Conservation (phyloP, 2,888 invertebrate species). For the Drosophila niveifrons region DNA sequence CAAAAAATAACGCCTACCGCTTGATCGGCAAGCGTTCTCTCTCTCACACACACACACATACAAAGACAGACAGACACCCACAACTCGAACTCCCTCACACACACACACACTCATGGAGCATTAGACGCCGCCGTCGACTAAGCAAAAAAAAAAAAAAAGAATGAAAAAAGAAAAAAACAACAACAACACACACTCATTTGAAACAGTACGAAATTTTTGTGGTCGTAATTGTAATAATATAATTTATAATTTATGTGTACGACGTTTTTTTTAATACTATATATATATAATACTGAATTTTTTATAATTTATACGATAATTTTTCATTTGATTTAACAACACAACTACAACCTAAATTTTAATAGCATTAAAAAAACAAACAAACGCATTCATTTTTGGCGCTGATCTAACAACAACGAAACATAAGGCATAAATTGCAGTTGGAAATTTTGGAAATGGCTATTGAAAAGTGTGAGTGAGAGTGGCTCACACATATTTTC, state of each 20-base stretch:
- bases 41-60: conserved; percentile 22
- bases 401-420: conserved; percentile 15
- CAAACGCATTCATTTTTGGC: conserved; percentile 38
- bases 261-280: conserved; percentile 72
- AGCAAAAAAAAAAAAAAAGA: conserved; percentile 41
- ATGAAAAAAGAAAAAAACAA: conserved; percentile 42
- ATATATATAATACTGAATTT: conserved; percentile 74
- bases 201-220: conserved; percentile 67
- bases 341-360: conserved; percentile 45
- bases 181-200: conserved; percentile 65
- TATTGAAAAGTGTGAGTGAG: not conserved
- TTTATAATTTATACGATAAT: conserved; percentile 76
- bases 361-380: conserved; percentile 38
- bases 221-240: conserved; percentile 80
- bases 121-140: conserved; percentile 26
- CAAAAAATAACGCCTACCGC: conserved; percentile 4
- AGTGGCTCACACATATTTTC: conserved; percentile 25
- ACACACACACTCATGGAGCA: conserved; percentile 31
- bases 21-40: conserved; percentile 35
- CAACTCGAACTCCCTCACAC: conserved; percentile 1
- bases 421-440: conserved; percentile 21
- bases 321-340: conserved; percentile 71
- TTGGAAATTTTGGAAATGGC: not conserved
- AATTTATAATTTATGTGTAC: conserved; percentile 80
- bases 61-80: conserved; percentile 1